Evolutionary conservation across 2,888 invertebrate genomes (phyloP), one percentile per base, ranked within the genome.

Genomic region (Ramazzottius varieornatus): DNA sequence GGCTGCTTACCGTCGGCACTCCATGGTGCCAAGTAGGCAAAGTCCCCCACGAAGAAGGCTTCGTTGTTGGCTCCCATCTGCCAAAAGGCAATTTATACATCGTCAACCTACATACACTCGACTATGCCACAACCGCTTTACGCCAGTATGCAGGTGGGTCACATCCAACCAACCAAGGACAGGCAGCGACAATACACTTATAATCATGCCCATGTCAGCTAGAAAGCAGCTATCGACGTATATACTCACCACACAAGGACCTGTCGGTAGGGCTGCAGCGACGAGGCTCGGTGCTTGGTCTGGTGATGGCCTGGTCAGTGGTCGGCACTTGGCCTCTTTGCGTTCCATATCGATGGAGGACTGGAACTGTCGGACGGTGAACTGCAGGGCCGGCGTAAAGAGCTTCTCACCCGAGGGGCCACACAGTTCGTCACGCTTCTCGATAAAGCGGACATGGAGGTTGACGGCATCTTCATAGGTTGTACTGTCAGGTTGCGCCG

Each of bases 391-490:
- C 0, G 92, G 88, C 0, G 93, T 91, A 67, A 85, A 83, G 1
- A 98, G 78, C 0, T 86, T 80, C 70, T 83, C 83, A 8, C 86
- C 85, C 70, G 83, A 83, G 68, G 84, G 13, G 4, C 54, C 83
- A 73, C 93, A 94, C 1, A 87, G 76, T 69, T 82, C 79, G 72
- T 83, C 82, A 66, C 83, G 76, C 67, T 73, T 76, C 66, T 72
- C 82, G 63, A 96, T 86, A 76, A 89, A 96, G 77, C 84, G 90
- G 16, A 84, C 82, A 75, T 96, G 94, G 65, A 98, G 80, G 72
- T 93, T 92, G 33, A 91, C 83, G 0, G 93, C 85, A 76, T 98
- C 96, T 73, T 94, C 92, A 78, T 93, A 96, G 63, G 90, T 76
- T 73, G 76, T 74, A 1, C 94, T 93, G 78, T 94, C 93, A 0